These are phyloP conservation scores for Camptogramma bilineatum DNA, from an alignment of 2,888 invertebrate species.

Conservation along the genomic window DNA sequence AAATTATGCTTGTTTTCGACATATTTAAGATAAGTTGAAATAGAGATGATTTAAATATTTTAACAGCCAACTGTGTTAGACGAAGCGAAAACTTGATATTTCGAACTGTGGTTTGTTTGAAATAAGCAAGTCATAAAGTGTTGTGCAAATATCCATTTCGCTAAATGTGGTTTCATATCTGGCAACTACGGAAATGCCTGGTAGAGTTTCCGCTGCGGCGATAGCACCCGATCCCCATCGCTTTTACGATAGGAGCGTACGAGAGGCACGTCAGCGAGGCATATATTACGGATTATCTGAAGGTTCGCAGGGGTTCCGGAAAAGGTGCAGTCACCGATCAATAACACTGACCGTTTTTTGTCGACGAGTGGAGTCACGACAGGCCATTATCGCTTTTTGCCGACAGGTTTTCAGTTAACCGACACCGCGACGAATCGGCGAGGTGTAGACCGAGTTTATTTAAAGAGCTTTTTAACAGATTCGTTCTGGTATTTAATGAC, in stretches of 20 bases:
- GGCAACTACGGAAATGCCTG: constrained; percentile 29
- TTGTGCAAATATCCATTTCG: constrained; percentile 21
- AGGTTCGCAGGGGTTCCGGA: constrained; percentile 7
- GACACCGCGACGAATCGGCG: constrained; percentile 25
- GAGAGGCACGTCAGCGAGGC: neutral
- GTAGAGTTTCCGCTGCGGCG: constrained; percentile 16
- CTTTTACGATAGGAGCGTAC: constrained; percentile 7
- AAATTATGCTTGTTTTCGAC: no score
- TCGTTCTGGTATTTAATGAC: constrained; percentile 29
- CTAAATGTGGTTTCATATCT: constrained; percentile 22
- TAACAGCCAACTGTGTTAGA: neutral
- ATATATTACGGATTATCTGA: neutral
- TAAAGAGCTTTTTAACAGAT: constrained; percentile 29
- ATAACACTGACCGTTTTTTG: constrained; percentile 13
- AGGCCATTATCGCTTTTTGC: constrained; percentile 33
- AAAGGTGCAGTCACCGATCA: constrained; percentile 13
- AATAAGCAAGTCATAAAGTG: constrained; percentile 9
- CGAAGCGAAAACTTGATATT: neutral
- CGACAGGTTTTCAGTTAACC: constrained; percentile 27
- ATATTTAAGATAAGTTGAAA: no score
- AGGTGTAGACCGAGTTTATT: constrained; percentile 24
- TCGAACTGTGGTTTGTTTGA: no score
- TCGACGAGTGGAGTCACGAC: constrained; percentile 32
- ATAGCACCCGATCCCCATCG: neutral
- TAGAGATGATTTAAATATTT: no score